Evolutionary conservation across 2,888 invertebrate genomes (phyloP).

Genomic region (Rhodophaea formosa): DNA sequence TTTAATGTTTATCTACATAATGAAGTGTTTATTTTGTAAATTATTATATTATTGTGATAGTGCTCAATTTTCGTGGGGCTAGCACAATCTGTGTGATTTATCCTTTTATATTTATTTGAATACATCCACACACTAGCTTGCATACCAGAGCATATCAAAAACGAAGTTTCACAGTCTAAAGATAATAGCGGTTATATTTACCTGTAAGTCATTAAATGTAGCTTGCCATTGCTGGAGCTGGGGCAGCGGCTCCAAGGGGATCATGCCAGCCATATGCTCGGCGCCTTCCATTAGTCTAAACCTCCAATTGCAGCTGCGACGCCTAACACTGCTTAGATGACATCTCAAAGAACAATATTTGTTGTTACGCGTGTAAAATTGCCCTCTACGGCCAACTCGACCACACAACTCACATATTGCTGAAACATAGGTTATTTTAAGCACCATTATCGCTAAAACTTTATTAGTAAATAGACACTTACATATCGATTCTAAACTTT

Average conservation of each 20-base stretch:
- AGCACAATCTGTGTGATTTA: too few species aligned
- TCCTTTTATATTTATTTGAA: too few species aligned
- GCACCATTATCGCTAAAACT: constrained; percentile 1
- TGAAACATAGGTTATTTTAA: constrained; percentile 34
- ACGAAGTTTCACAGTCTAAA: too few species aligned
- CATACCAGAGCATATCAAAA: too few species aligned
- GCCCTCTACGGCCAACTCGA: constrained; percentile 62
- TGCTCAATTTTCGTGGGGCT: too few species aligned
- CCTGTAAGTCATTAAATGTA: constrained; percentile 64
- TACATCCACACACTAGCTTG: too few species aligned
- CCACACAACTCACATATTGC: constrained; percentile 76
- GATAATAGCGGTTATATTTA: too few species aligned
- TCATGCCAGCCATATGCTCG: constrained; percentile 74
- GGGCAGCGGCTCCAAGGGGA: constrained; percentile 73
- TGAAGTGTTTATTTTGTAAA: too few species aligned
- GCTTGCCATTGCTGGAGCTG: constrained; percentile 74
- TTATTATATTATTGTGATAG: too few species aligned
- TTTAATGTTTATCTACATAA: too few species aligned
- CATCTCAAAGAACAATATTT: constrained; percentile 70
- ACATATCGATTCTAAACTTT: not conserved
- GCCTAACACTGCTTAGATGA: constrained; percentile 49
- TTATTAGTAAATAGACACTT: constrained; percentile 2
- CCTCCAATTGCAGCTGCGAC: constrained; percentile 60
- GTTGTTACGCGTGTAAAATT: constrained; percentile 66
- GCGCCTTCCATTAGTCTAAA: constrained; percentile 73